Percentiles rank a stretch among this genome's conserved stretches.
phyloP scores from a whole-genome alignment of 2,888 invertebrate genomes.

The Thymelicus lineola region DNA sequence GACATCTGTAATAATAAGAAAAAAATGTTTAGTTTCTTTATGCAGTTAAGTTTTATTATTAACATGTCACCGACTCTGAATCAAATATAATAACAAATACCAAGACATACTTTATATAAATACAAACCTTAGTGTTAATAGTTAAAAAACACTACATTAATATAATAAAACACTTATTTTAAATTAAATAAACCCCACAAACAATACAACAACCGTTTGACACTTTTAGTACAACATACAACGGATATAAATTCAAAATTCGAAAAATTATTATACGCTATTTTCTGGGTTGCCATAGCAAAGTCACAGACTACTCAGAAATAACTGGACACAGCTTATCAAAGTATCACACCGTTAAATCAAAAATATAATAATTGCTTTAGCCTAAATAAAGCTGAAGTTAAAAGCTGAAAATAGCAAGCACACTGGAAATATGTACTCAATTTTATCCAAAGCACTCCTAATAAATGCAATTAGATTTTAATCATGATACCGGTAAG shows the following conservation, averaged over 20 bases:
- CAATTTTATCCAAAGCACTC: no score
- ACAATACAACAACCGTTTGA: constrained; percentile 42
- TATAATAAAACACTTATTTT: constrained; percentile 10
- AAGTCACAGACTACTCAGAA: neutral
- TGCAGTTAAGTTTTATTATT: no score
- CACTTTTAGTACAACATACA: constrained; percentile 39
- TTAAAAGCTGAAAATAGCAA: no score
- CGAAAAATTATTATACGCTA: constrained; percentile 41
- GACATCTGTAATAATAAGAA: constrained; percentile 69
- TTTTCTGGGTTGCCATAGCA: neutral
- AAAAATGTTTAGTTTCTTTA: no score
- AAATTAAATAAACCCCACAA: neutral
- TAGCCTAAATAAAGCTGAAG: no score
- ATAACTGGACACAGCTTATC: neutral
- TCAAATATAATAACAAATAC: no score
- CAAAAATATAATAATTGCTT: no score
- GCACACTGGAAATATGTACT: no score
- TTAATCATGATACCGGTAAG: no score
- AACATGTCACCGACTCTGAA: no score
- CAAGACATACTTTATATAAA: neutral
- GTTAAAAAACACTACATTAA: constrained; percentile 4
- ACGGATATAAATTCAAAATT: constrained; percentile 61
- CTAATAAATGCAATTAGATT: no score
- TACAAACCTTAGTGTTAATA: neutral
- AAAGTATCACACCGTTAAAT: no score